phyloP scores from a whole-genome alignment of 2,888 invertebrate genomes.

The Cheilosia vulpina region DNA sequence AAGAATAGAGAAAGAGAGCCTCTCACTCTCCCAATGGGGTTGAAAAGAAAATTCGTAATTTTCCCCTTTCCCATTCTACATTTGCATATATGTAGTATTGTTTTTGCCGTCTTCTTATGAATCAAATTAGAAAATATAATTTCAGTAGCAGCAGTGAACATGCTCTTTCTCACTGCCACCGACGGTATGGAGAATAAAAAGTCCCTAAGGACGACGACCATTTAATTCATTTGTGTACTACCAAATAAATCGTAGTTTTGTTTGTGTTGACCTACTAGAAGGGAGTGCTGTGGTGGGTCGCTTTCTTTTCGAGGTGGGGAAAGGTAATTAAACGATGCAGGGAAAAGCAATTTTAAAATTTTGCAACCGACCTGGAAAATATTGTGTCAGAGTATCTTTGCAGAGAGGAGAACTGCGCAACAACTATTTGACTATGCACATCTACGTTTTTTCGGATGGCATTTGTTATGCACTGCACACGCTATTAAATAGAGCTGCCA shows the following conservation, averaged over 20 bases:
- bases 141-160: conserved; percentile 3
- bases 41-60: conserved; percentile 29
- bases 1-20: conserved; percentile 39
- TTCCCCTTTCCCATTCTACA: conserved; percentile 29
- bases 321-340: conserved; percentile 67
- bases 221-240: conserved; percentile 16
- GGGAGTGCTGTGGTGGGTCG: conserved; percentile 12
- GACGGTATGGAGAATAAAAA: conserved; percentile 1
- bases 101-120: conserved; percentile 19
- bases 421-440: conserved; percentile 59
- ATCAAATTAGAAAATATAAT: conserved; percentile 25
- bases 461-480: conserved; percentile 66
- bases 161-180: not conserved
- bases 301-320: conserved; percentile 19
- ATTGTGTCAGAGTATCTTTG: conserved; percentile 55
- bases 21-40: conserved; percentile 8
- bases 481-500: conserved; percentile 50
- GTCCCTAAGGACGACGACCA: conserved; percentile 31
- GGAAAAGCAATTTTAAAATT: conserved; percentile 30
- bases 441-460: not conserved
- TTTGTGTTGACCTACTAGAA: conserved; percentile 47
- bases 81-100: conserved; percentile 26
- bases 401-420: conserved; percentile 65
- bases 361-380: conserved; percentile 60
- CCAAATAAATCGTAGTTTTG: conserved; percentile 44